A percentile compares a stretch with the other conserved stretches of the same genome.
phyloP scores from a whole-genome alignment of 2,113 vertebrate species.

The Amphilophus citrinellus region DNA sequence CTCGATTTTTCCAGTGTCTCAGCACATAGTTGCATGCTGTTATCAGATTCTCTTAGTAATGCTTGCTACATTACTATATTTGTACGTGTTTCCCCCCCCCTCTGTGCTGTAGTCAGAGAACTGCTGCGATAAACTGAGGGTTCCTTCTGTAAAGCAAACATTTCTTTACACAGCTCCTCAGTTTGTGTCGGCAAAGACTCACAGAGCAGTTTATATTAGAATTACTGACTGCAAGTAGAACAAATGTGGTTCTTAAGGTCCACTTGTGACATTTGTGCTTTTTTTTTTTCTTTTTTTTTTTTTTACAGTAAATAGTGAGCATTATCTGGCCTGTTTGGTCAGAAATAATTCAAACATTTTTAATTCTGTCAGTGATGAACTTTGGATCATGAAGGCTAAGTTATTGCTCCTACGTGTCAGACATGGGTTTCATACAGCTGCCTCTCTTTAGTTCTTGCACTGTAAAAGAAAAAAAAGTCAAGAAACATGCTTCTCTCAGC shows the following conservation, averaged over 20 bases:
- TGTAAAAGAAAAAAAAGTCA: background rate
- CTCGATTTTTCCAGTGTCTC: background rate
- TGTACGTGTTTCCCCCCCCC: constrained; percentile 60
- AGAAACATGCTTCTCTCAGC: background rate
- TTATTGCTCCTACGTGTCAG: background rate
- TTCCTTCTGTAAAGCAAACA: constrained; percentile 32
- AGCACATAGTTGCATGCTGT: constrained; percentile 50
- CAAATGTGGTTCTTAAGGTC: background rate
- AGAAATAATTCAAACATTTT: background rate
- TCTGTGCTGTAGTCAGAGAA: constrained; percentile 24
- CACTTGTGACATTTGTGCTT: background rate
- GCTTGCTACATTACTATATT: constrained; percentile 74
- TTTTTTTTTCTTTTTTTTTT: background rate
- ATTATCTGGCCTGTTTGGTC: background rate
- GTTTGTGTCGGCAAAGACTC: constrained; percentile 43
- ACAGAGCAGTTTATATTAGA: constrained; percentile 57
- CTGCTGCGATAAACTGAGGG: constrained; percentile 24
- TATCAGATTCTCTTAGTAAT: constrained; percentile 53
- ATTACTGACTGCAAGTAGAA: background rate
- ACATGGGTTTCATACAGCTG: background rate
- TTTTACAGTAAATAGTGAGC: background rate
- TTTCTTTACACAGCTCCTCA: constrained; percentile 13
- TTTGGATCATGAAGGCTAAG: background rate
- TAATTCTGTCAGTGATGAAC: background rate
- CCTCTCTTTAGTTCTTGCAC: background rate